phyloP scores from a whole-genome alignment of 1,140 invertebrate species.

The Cherax quadricarinatus region DNA sequence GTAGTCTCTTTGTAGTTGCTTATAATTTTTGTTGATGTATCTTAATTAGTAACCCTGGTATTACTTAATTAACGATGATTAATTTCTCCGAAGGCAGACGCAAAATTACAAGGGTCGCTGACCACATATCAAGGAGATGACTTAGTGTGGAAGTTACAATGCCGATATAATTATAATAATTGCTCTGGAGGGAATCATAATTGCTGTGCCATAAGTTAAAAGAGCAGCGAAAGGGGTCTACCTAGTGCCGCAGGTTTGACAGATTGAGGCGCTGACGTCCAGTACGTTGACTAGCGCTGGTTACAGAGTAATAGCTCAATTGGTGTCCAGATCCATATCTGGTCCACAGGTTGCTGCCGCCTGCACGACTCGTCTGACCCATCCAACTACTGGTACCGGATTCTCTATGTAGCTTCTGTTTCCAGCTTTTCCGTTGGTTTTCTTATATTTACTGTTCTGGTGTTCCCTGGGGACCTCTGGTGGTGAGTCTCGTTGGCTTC shows the following conservation, averaged over 20 bases:
- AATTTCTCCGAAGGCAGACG: background rate
- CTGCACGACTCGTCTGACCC: too few species aligned
- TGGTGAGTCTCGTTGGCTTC: too few species aligned
- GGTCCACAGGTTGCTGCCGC: too few species aligned
- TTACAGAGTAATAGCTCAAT: conserved; percentile 3
- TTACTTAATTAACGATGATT: conserved; percentile 47
- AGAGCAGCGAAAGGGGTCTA: background rate
- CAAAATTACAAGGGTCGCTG: conserved; percentile 22
- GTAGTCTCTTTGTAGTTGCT: background rate
- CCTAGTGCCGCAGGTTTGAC: background rate
- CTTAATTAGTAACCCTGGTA: conserved; percentile 30
- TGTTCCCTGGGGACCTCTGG: too few species aligned
- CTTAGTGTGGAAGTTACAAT: conserved; percentile 13
- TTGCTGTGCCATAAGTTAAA: background rate
- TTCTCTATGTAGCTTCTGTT: too few species aligned
- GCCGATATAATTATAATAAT: conserved; percentile 34
- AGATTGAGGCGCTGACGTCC: background rate
- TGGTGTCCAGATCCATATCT: background rate
- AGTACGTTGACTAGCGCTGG: background rate
- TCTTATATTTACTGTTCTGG: too few species aligned
- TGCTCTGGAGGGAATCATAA: conserved; percentile 15
- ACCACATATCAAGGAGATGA: background rate
- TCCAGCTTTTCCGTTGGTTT: too few species aligned
- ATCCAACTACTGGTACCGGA: too few species aligned
- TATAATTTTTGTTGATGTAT: conserved; percentile 35